phyloP scores from a whole-genome alignment of 1,140 invertebrate genomes.

The Pseudomyrmex flavicornis region DNA sequence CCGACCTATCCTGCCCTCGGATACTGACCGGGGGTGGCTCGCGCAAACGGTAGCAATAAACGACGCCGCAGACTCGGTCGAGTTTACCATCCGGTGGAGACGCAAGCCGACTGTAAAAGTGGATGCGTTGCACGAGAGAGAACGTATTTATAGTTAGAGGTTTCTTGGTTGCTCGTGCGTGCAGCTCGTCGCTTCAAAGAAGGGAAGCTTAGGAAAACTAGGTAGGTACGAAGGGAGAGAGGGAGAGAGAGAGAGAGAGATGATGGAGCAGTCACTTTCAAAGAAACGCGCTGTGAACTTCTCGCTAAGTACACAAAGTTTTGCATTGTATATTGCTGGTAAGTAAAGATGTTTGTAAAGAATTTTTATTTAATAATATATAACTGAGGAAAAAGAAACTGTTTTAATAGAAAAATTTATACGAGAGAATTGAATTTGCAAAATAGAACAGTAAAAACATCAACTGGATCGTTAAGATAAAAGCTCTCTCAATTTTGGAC shows the following conservation, averaged over 20 bases:
- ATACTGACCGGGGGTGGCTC: conserved; percentile 32
- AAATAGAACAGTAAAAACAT: background rate
- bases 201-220: background rate
- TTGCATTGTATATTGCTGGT: background rate
- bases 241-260: background rate
- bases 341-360: background rate
- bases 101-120: conserved; percentile 43
- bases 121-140: conserved; percentile 33
- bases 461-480: background rate
- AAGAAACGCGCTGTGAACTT: background rate
- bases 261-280: conserved; percentile 31
- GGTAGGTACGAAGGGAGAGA: background rate
- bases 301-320: background rate
- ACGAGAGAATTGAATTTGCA: background rate
- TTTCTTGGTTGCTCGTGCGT: conserved; percentile 46
- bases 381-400: background rate
- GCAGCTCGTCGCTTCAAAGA: background rate
- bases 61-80: conserved; percentile 27
- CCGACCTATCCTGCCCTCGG: conserved; percentile 42
- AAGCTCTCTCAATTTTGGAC: background rate
- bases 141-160: conserved; percentile 46
- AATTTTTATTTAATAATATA: too few relatives aligned
- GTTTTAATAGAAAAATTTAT: background rate
- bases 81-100: conserved; percentile 55
- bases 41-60: conserved; percentile 56